Base-by-base conservation (phyloP, 2,888 invertebrate genomes). In the Diogma glabrata region DNA sequence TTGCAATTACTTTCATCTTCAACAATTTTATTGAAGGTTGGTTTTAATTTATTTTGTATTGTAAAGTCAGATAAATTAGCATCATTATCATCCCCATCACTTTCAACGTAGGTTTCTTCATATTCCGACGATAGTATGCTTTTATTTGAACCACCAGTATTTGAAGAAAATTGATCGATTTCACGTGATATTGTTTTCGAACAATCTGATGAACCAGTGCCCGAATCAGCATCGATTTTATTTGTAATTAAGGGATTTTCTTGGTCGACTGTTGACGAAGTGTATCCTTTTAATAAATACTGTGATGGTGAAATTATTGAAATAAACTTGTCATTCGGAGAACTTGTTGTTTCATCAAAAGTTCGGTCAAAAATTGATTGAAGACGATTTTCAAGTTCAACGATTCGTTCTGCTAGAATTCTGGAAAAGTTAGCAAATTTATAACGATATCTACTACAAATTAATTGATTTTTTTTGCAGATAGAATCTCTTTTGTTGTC, bases 341-440 rank as follows among this genome's bases (percentile, higher is more conserved):
- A n/a, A n/a, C n/a, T n/a, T n/a, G n/a, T n/a, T 36, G 73, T 69
- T 58, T 67, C 72, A 54, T 70, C 73, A 55, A 73, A 70, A n/a
- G 14, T 33, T 2, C 72, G 72, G 52, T 76, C 78, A 51, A 76
- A 73, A 61, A 78, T 71, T 55, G 72, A 72, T 63, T 86, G 83
- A 57, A 87, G 71, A 47, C 84, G 79, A 63, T 81, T 82, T 61
- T 90, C 89, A 46, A 91, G 69, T 67, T 90, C 88, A n/a, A 82
- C 77, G 59, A 91, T 83, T 67, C 89, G 76, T 53, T 78, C 77
- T 1, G 88, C 90, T 52, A 91, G 70, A 57, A 90, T 86, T 70
- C n/a, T n/a, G n/a, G n/a, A n/a, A n/a, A n/a, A n/a, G n/a, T n/a
- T n/a, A n/a, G n/a, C n/a, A n/a, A n/a, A n/a, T n/a, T n/a, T n/a